phyloP scores from a whole-genome alignment of 2,888 invertebrate genomes.

The Temnothorax rugatulus region DNA sequence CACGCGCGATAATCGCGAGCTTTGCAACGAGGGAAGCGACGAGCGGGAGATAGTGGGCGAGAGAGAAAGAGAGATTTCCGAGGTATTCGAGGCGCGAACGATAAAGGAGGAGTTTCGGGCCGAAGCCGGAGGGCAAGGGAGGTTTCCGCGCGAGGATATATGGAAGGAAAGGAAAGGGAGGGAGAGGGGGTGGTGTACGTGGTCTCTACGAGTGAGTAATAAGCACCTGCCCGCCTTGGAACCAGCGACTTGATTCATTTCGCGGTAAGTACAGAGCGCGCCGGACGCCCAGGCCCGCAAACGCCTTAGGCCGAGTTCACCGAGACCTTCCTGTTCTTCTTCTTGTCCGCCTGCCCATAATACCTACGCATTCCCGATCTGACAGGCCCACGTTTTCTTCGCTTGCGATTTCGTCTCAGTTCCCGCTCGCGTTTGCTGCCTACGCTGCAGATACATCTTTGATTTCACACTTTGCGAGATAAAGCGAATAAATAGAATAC shows the following conservation, averaged over 20 bases:
- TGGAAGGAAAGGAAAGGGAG: slow-evolving; percentile 56
- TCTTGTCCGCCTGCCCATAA: slow-evolving; percentile 59
- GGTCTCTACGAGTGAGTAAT: slow-evolving; percentile 82
- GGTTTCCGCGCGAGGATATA: slow-evolving; percentile 80
- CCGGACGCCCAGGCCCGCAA: slow-evolving; percentile 74
- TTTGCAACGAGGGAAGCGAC: slow-evolving; percentile 50
- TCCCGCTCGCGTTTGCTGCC: slow-evolving; percentile 19
- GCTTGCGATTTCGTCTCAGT: slow-evolving; percentile 48
- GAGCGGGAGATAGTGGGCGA: neutral
- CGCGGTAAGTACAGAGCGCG: slow-evolving; percentile 85
- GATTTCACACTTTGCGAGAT: neutral
- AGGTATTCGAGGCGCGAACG: slow-evolving; percentile 74
- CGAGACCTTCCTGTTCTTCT: slow-evolving; percentile 51
- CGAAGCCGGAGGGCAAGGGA: slow-evolving; percentile 82
- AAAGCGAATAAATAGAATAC: neutral
- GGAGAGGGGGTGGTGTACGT: slow-evolving; percentile 56
- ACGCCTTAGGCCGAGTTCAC: slow-evolving; percentile 79
- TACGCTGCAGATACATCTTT: neutral
- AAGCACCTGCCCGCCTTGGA: slow-evolving; percentile 85
- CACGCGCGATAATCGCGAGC: slow-evolving; percentile 68
- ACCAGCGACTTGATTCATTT: slow-evolving; percentile 85
- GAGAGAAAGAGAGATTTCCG: slow-evolving; percentile 46
- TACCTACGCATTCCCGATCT: slow-evolving; percentile 57
- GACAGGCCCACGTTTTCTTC: slow-evolving; percentile 53
- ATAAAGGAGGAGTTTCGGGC: slow-evolving; percentile 79